Percentiles rank a stretch among this genome's conserved stretches.
These are phyloP conservation scores for Montipora cactus DNA, from an alignment of 64 coral and sea anemone genomes.

Conservation along the genomic window DNA sequence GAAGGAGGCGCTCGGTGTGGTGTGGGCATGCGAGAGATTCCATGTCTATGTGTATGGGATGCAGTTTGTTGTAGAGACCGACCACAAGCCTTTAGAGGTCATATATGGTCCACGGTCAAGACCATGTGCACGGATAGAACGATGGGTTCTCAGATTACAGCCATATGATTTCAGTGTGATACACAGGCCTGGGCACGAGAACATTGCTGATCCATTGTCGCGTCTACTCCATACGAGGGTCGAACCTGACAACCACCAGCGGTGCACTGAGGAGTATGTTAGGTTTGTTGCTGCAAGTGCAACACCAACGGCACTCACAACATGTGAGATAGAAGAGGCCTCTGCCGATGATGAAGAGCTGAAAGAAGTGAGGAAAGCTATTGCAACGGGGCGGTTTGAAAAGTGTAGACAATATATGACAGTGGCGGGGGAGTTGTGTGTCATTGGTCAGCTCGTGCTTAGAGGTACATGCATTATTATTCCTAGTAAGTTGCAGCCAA, in stretches of 20 bases:
- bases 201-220: slow-evolving; percentile 47
- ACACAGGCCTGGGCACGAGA: not conserved
- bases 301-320: slow-evolving; percentile 59
- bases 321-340: slow-evolving; percentile 47
- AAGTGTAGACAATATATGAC: slow-evolving; percentile 49
- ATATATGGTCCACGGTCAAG: no score
- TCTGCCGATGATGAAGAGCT: slow-evolving; percentile 57
- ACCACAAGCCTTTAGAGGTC: no score
- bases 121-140: not conserved
- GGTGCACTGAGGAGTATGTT: slow-evolving; percentile 41
- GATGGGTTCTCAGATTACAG: slow-evolving; percentile 37
- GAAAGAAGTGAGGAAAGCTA: slow-evolving; percentile 29
- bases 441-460: no score
- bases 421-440: slow-evolving; percentile 11
- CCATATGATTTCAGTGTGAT: slow-evolving; percentile 32
- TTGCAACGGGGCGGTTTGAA: slow-evolving; percentile 27
- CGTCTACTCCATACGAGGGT: not conserved
- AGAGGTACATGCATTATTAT: no score
- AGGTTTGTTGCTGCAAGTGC: slow-evolving; percentile 52
- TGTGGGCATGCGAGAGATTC: no score
- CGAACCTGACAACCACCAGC: slow-evolving; percentile 17
- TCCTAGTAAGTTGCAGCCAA: no score
- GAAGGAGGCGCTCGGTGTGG: no score
- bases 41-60: no score
- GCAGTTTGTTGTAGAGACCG: no score